phyloP scores from a whole-genome alignment of 2,113 vertebrate species.

The Salvator merianae region DNA sequence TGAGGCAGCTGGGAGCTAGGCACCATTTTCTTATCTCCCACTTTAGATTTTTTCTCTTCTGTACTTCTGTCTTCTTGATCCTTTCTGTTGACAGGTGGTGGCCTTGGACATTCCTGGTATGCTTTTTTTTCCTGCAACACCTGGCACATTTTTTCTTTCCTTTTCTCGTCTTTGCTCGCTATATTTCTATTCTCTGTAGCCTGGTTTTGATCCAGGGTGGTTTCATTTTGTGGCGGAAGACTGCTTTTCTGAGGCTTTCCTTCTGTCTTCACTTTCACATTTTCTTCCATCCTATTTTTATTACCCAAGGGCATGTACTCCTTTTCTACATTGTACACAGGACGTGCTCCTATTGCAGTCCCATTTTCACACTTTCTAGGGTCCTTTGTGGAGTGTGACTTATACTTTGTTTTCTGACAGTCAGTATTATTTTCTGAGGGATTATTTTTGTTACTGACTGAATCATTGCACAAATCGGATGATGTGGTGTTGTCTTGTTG shows the following conservation, averaged over 20 bases:
- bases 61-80: slow-evolving; percentile 14
- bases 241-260: not conserved
- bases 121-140: too few species aligned
- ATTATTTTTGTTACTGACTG: not conserved
- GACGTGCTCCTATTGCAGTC: accelerated
- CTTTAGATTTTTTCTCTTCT: slow-evolving; percentile 13
- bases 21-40: slow-evolving; percentile 23
- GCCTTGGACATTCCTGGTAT: not conserved
- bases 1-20: slow-evolving; percentile 21
- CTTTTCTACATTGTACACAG: slow-evolving; percentile 20
- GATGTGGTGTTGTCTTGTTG: accelerated
- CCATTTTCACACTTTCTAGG: slow-evolving; percentile 33
- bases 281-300: slow-evolving; percentile 28
- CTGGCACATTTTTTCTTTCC: not conserved
- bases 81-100: not conserved
- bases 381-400: not conserved
- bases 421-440: not conserved
- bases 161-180: not conserved
- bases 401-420: not conserved
- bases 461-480: not conserved
- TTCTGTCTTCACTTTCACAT: not conserved
- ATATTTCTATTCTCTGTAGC: slow-evolving; percentile 12
- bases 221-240: slow-evolving; percentile 32
- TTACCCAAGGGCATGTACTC: not conserved
- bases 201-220: not conserved